Percentiles rank a stretch among this genome's conserved stretches.
These are phyloP conservation scores for Hormiphora californensis DNA, from an alignment of 37 sponge, comb jelly and placozoan species.

Conservation along the genomic window DNA sequence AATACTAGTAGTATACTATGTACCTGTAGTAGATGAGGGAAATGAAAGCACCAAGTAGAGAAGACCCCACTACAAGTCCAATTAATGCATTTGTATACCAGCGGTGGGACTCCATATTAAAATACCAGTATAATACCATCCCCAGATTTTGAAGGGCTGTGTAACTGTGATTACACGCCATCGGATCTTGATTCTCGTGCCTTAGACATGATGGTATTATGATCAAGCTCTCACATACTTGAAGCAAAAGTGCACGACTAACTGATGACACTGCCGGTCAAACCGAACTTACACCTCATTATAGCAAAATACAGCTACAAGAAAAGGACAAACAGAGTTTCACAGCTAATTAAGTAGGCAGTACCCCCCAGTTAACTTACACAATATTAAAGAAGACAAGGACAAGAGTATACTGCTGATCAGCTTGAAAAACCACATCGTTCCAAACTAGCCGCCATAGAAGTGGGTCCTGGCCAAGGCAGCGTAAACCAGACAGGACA, in stretches of 20 bases:
- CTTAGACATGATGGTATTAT: too few species aligned
- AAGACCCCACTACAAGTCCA: background rate
- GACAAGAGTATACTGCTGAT: constrained; percentile 15
- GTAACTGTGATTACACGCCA: background rate
- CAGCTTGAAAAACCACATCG: constrained; percentile 34
- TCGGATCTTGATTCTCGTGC: background rate
- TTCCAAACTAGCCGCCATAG: constrained; percentile 1
- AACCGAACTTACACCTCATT: too few species aligned
- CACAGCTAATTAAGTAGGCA: too few species aligned
- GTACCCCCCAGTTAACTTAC: background rate
- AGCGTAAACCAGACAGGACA: constrained; percentile 7
- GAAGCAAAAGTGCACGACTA: too few species aligned
- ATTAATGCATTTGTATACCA: background rate
- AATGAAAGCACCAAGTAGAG: background rate
- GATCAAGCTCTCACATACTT: too few species aligned
- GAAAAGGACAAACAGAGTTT: too few species aligned
- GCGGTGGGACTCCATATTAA: background rate
- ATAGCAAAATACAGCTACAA: too few species aligned
- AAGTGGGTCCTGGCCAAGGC: background rate
- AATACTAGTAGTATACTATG: too few species aligned
- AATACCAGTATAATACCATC: background rate
- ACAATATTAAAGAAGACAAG: constrained; percentile 9
- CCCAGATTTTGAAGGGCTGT: background rate
- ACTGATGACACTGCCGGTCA: too few species aligned
- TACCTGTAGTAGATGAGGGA: background rate